Evolutionary conservation across 2,888 invertebrate genomes (phyloP).

Genomic region (Cynaeus angustus): DNA sequence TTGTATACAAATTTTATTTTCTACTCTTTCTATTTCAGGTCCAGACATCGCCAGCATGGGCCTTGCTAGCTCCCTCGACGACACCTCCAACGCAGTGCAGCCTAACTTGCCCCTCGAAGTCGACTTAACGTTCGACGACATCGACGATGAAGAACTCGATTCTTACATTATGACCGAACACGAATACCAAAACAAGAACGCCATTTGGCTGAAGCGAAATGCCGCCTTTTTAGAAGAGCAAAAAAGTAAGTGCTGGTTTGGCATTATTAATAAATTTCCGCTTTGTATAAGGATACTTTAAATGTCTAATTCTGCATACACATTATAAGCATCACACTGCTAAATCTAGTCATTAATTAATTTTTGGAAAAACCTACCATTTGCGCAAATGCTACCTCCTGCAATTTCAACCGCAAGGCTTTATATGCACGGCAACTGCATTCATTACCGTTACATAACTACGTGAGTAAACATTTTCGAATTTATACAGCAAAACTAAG

Average conservation of each 20-base stretch:
- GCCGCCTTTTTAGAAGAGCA: conserved; percentile 89
- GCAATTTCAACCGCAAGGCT: neutral
- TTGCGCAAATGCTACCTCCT: neutral
- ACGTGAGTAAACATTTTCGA: neutral
- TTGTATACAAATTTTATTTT: too few species aligned
- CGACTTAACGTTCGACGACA: conserved; percentile 81
- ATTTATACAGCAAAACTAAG: neutral
- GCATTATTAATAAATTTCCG: neutral
- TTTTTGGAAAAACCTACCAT: neutral
- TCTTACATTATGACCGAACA: conserved; percentile 87
- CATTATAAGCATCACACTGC: neutral
- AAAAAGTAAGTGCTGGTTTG: conserved; percentile 75
- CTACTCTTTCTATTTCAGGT: conserved; percentile 70
- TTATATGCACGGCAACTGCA: neutral
- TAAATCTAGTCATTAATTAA: neutral
- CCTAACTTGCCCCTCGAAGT: conserved; percentile 55
- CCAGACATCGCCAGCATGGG: conserved; percentile 88
- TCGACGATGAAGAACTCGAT: conserved; percentile 94
- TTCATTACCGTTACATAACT: conserved; percentile 3
- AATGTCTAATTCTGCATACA: neutral
- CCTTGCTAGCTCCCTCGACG: conserved; percentile 75
- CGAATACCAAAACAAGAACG: conserved; percentile 87
- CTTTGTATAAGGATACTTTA: too few species aligned
- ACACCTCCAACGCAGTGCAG: conserved; percentile 66
- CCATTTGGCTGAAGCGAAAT: conserved; percentile 91